Base-by-base conservation (phyloP, 2,113 vertebrate genomes). In the Siphamia tubifer region DNA sequence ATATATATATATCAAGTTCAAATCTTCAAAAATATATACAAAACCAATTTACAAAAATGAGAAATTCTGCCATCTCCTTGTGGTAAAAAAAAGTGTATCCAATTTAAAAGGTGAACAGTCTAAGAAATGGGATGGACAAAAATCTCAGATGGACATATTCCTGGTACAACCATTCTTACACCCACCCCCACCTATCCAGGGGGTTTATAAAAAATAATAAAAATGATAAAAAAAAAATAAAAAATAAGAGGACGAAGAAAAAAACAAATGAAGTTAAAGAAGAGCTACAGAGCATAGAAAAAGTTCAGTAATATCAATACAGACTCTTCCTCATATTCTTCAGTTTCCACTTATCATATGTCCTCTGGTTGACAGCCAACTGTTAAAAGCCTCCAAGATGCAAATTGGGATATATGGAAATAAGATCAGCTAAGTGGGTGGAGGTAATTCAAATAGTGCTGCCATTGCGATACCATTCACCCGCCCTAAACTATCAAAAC, bases 281-380 rank as follows among this genome's bases (percentile, higher is more conserved):
- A 12, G 27, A 57, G 24, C 11, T 67, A 23, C 9, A 81, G 62
- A 68, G 64, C 55, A 36, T 17, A 21, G 15, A 5, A 16, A 65
- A 32, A 67, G 51, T 57, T 55, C 63, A n/a, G n/a, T 12, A 31
- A 19, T 15, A 52, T 10, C 6, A n/a, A 43, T 2, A 55, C 48
- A 39, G 77, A 68, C 55, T 16, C 55, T 70, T 72, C 56, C 34
- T 61, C 40, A 65, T 67, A 60, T 66, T 77, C 38, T 27, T 28
- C 42, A 7, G 44, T 71, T 82, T 79, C 47, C 36, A 80, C 57
- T 74, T 61, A 32, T 75, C 31, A 40, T 36, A 28, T 16, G 75
- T 76, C 73, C 74, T 81, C 70, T 85, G 78, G 68, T 68, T 76
- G 68, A 83, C 54, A 82, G 81, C 79, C 79, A 83, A 71, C 48